These are phyloP conservation scores for Clusia tigrina DNA, from an alignment of 2,888 invertebrate species.

Conservation along the genomic window DNA sequence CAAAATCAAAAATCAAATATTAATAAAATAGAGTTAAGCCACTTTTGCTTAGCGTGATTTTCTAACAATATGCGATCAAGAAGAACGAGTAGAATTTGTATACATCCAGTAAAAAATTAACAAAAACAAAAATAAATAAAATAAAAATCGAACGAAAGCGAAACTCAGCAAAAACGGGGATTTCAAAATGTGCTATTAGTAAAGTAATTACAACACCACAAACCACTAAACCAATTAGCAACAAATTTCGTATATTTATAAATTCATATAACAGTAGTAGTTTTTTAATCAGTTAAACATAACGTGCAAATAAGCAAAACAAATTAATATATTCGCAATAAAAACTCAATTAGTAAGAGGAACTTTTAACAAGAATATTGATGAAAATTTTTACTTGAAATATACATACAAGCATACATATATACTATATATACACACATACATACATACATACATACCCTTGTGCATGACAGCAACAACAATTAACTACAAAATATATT, in stretches of 20 bases:
- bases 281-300: neutral
- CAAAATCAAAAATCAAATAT: neutral
- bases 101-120: neutral
- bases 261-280: neutral
- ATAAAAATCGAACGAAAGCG: constrained; percentile 16
- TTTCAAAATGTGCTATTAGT: constrained; percentile 52
- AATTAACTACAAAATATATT: neutral
- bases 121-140: constrained; percentile 6
- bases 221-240: neutral
- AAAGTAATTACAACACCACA: constrained; percentile 15
- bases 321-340: constrained; percentile 17
- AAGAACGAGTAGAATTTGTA: neutral
- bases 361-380: neutral
- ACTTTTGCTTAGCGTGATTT: too few species aligned
- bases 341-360: constrained; percentile 13
- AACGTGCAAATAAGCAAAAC: constrained; percentile 16
- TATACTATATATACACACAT: constrained; percentile 25
- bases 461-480: neutral
- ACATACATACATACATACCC: constrained; percentile 12
- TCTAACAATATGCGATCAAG: neutral
- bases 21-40: neutral
- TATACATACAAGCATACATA: constrained; percentile 46
- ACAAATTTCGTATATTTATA: neutral
- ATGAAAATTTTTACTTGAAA: constrained; percentile 1
- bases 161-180: constrained; percentile 38